phyloP scores from a whole-genome alignment of 2,888 invertebrate genomes.

The Andrena fulva region DNA sequence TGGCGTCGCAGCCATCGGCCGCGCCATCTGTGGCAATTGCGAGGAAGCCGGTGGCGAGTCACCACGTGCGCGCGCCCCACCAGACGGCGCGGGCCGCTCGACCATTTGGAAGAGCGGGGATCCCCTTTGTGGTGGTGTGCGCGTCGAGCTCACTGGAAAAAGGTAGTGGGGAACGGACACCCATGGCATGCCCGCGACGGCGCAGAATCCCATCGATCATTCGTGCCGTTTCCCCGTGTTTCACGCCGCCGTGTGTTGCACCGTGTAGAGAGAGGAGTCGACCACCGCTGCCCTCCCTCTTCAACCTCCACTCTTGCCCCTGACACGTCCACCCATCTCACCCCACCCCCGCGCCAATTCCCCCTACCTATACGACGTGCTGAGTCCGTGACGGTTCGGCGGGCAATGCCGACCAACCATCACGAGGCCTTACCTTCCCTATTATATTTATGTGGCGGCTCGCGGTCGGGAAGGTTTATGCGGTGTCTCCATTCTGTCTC shows the following conservation, averaged over 20 bases:
- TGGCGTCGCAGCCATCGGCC: background rate
- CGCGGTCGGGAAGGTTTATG: conserved; percentile 82
- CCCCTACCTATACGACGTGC: conserved; percentile 73
- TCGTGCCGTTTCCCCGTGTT: conserved; percentile 82
- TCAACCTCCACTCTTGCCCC: conserved; percentile 69
- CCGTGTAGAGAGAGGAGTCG: conserved; percentile 73
- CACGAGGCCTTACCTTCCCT: conserved; percentile 83
- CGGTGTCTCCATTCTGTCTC: conserved; percentile 74
- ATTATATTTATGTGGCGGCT: conserved; percentile 84
- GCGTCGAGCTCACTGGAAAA: conserved; percentile 54
- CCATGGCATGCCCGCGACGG: conserved; percentile 83
- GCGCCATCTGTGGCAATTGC: conserved; percentile 76
- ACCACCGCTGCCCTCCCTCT: conserved; percentile 63
- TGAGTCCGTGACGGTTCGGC: conserved; percentile 82
- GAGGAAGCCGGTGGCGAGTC: conserved; percentile 62
- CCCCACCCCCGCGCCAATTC: conserved; percentile 75
- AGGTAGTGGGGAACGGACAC: conserved; percentile 79
- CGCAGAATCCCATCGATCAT: conserved; percentile 85
- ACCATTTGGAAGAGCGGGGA: conserved; percentile 53
- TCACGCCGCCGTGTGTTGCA: conserved; percentile 82
- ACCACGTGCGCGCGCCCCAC: conserved; percentile 70
- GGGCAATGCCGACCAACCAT: conserved; percentile 84
- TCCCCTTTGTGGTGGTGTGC: conserved; percentile 49
- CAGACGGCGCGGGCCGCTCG: conserved; percentile 64
- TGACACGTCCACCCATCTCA: conserved; percentile 74